Evolutionary conservation across 2,888 invertebrate genomes (phyloP).

Genomic region (Microchrysa polita): DNA sequence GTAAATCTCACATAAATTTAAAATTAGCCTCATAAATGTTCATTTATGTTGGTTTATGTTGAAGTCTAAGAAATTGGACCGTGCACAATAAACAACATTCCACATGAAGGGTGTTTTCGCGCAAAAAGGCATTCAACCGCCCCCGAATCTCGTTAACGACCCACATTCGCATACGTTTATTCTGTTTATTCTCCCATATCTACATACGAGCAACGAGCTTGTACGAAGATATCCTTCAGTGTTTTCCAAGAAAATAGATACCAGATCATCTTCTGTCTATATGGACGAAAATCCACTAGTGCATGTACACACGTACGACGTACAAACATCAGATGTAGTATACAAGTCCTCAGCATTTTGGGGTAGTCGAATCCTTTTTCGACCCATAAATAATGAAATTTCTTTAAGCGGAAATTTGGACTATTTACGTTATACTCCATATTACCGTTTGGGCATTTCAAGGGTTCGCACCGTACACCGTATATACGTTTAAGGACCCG

Average conservation of each 20-base stretch:
- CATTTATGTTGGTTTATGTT: conserved; percentile 25
- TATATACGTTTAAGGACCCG: no score
- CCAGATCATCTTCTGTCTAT: not conserved
- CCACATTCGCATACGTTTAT: no score
- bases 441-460: conserved; percentile 11
- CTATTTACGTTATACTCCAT: conserved; percentile 28
- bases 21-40: conserved; percentile 39
- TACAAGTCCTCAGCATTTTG: not conserved
- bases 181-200: no score
- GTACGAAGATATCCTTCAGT: not conserved
- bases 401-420: conserved; percentile 41
- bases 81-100: conserved; percentile 33
- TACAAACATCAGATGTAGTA: no score
- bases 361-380: conserved; percentile 27
- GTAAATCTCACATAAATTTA: conserved; percentile 41
- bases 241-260: not conserved
- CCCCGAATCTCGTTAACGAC: no score
- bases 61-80: conserved; percentile 21
- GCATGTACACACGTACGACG: not conserved
- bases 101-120: conserved; percentile 17
- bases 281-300: not conserved
- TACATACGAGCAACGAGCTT: no score
- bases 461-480: not conserved
- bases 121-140: not conserved
- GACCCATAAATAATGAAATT: conserved; percentile 39